Evolutionary conservation across 2,113 vertebrate genomes (phyloP).

Genomic region (Forbesichthys papilliferus): DNA sequence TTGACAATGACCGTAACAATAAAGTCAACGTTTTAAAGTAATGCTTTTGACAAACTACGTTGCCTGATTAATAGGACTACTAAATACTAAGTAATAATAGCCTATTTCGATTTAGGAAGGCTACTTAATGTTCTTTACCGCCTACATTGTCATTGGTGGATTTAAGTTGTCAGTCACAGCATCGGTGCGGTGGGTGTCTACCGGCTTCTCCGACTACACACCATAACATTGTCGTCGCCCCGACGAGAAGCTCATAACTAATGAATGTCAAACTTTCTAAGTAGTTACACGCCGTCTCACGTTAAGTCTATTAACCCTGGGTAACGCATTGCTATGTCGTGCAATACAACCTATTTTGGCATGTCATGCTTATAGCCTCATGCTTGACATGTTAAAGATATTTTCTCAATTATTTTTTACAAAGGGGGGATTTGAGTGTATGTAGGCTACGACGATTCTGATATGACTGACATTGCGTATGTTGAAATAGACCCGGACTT

Average conservation of each 20-base stretch:
- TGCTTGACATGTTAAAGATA: background rate
- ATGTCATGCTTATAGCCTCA: no score
- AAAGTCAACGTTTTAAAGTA: no score
- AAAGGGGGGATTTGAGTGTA: constrained; percentile 23
- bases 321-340: no score
- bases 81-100: no score
- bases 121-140: background rate
- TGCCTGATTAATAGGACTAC: no score
- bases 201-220: background rate
- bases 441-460: constrained; percentile 30
- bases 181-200: constrained; percentile 24
- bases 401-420: background rate
- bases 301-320: no score
- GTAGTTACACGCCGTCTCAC: background rate
- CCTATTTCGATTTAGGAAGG: no score
- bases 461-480: constrained; percentile 78
- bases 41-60: no score
- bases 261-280: background rate
- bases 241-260: background rate
- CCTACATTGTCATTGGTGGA: constrained; percentile 23
- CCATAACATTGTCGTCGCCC: background rate
- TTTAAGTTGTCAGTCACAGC: constrained; percentile 21
- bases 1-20: no score
- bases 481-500: constrained; percentile 86
- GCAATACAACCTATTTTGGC: no score